These are phyloP conservation scores for Galeruca laticollis DNA, from an alignment of 2,888 invertebrate species.

Conservation along the genomic window DNA sequence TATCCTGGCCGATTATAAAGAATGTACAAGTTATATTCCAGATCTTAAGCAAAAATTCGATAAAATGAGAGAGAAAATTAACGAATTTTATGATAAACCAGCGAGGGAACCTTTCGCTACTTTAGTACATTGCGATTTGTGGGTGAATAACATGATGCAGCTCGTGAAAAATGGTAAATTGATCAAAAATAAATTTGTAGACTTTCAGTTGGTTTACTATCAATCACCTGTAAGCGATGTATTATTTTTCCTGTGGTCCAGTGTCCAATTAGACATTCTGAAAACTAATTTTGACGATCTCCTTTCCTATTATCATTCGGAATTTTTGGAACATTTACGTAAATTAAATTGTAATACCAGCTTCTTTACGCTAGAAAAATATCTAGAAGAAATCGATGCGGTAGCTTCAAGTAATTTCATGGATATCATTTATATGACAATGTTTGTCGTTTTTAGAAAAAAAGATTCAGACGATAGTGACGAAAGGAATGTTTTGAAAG, in stretches of 20 bases:
- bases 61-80: constrained; percentile 30
- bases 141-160: constrained; percentile 72
- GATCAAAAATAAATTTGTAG: constrained; percentile 51
- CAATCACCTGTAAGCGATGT: constrained; percentile 52
- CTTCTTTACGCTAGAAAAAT: constrained; percentile 23
- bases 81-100: constrained; percentile 10
- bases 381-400: constrained; percentile 23
- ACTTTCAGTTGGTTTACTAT: constrained; percentile 53
- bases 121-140: constrained; percentile 70
- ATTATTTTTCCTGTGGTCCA: constrained; percentile 55
- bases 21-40: constrained; percentile 29
- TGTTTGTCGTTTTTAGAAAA: constrained; percentile 10
- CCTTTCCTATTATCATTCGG: constrained; percentile 41
- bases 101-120: constrained; percentile 67
- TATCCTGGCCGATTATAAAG: constrained; percentile 34
- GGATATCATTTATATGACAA: neutral
- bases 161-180: constrained; percentile 51
- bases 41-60: constrained; percentile 25
- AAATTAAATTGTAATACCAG: constrained; percentile 30
- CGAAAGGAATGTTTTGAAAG: constrained; percentile 4
- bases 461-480: neutral
- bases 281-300: constrained; percentile 41
- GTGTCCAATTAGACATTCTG: constrained; percentile 46
- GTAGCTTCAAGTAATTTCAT: neutral
- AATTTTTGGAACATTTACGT: constrained; percentile 33